phyloP scores from a whole-genome alignment of 37 sponge, comb jelly and placozoan species.

The Beroe forskalii region DNA sequence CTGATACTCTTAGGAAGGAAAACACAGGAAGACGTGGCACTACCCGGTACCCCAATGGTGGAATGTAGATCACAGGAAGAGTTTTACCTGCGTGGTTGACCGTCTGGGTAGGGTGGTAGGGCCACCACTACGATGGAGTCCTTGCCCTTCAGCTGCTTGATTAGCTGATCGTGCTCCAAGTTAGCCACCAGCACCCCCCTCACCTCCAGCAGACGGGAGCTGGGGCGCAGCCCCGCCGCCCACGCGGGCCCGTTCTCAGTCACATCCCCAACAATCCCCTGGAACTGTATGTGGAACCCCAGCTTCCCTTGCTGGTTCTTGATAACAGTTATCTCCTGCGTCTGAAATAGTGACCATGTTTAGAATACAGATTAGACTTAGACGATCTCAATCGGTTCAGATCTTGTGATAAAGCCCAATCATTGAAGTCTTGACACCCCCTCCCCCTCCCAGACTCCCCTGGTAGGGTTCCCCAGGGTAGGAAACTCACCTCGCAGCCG shows the following conservation, averaged over 20 bases:
- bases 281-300: conserved; percentile 46
- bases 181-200: not conserved
- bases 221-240: conserved; percentile 3
- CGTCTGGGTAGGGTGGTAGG: conserved; percentile 34
- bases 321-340: conserved; percentile 25
- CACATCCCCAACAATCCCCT: conserved; percentile 37
- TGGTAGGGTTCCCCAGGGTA: no score
- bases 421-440: no score
- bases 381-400: no score
- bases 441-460: no score
- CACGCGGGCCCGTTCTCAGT: conserved; percentile 47
- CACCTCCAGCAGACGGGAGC: conserved; percentile 16
- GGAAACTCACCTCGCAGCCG: conserved; percentile 37
- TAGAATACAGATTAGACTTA: no score
- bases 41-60: no score
- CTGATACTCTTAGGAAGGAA: no score
- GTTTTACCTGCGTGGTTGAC: conserved; percentile 32
- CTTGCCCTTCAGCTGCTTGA: not conserved
- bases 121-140: not conserved
- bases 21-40: no score
- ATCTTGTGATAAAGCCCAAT: no score
- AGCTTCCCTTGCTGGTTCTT: conserved; percentile 51
- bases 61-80: no score
- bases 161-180: conserved; percentile 39
- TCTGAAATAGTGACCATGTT: not conserved